Conservation (phyloP, 2,113 vertebrate species). For the Xiphophorus maculatus region DNA sequence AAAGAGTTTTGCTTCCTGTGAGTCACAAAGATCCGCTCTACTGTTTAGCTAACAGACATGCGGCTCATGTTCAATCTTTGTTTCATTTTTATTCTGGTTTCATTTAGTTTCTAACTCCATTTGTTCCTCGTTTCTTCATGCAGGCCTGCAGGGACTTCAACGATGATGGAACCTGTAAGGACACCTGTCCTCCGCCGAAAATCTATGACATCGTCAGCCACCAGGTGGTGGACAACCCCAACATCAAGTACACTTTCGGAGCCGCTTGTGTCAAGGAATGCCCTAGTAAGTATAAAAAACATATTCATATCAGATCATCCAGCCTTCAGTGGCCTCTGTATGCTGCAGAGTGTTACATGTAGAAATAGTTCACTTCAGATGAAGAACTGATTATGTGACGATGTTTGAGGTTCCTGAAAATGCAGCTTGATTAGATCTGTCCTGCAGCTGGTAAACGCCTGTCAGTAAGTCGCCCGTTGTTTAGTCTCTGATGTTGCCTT, state of each 20-base stretch:
- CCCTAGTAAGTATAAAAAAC: conserved; percentile 84
- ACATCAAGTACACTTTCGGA: conserved; percentile 91
- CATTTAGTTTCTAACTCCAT: not conserved
- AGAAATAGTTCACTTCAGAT: not conserved
- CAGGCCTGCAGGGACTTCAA: conserved; percentile 91
- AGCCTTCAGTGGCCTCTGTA: not conserved
- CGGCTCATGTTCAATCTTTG: too few species aligned
- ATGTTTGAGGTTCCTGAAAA: too few species aligned
- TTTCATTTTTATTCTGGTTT: not conserved
- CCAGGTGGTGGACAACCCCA: conserved; percentile 86
- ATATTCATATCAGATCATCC: not conserved
- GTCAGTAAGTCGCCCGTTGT: too few species aligned
- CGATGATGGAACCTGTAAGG: conserved; percentile 89
- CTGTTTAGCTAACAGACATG: too few species aligned
- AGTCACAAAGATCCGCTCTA: not conserved
- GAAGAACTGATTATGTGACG: too few species aligned
- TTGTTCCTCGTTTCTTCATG: not conserved
- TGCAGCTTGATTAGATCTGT: too few species aligned
- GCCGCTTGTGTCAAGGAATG: conserved; percentile 91
- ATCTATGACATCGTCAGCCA: conserved; percentile 84
- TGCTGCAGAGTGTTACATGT: not conserved
- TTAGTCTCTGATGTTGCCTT: too few species aligned
- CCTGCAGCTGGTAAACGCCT: too few species aligned
- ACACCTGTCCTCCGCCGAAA: conserved; percentile 83
- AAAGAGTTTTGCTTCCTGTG: not conserved